A percentile compares a stretch with the other conserved stretches of the same genome.
phyloP scores from a whole-genome alignment of 2,797 vertebrate species.

The Galagoides demidoff region DNA sequence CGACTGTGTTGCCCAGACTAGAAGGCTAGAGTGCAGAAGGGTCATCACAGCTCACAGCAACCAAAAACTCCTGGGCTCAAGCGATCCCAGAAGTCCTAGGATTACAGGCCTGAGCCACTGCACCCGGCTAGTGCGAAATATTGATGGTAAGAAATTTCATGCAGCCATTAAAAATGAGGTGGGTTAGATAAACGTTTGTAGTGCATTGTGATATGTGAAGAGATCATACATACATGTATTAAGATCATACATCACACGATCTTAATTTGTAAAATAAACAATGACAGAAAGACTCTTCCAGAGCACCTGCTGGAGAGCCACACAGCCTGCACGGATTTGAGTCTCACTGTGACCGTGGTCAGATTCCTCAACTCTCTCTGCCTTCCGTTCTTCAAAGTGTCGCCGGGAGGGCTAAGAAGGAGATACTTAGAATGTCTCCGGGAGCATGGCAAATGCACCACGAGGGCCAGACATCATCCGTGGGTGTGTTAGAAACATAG shows the following conservation, averaged over 20 bases:
- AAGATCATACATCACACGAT: rapidly evolving
- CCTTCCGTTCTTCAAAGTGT: neutral
- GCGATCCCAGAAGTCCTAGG: too few species aligned
- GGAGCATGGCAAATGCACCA: rapidly evolving
- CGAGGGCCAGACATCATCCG: rapidly evolving
- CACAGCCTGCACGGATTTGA: neutral
- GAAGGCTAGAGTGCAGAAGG: too few species aligned
- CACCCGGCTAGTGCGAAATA: too few species aligned
- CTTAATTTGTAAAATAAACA: neutral
- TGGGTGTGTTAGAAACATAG: neutral
- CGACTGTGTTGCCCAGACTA: too few species aligned
- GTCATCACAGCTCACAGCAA: too few species aligned
- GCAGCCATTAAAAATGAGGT: neutral
- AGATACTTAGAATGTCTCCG: rapidly evolving
- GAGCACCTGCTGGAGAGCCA: neutral
- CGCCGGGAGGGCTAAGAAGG: neutral
- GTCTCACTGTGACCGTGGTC: neutral
- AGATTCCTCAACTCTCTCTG: neutral
- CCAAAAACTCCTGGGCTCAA: too few species aligned
- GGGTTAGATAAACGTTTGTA: neutral
- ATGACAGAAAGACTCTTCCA: too few species aligned
- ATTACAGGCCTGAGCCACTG: too few species aligned
- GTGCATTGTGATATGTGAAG: neutral
- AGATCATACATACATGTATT: too few species aligned
- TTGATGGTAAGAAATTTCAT: rapidly evolving